Percentiles rank a stretch among this genome's conserved stretches.
Evolutionary conservation across 2,888 invertebrate species (phyloP).

Genomic region (Amphipoea lucens): DNA sequence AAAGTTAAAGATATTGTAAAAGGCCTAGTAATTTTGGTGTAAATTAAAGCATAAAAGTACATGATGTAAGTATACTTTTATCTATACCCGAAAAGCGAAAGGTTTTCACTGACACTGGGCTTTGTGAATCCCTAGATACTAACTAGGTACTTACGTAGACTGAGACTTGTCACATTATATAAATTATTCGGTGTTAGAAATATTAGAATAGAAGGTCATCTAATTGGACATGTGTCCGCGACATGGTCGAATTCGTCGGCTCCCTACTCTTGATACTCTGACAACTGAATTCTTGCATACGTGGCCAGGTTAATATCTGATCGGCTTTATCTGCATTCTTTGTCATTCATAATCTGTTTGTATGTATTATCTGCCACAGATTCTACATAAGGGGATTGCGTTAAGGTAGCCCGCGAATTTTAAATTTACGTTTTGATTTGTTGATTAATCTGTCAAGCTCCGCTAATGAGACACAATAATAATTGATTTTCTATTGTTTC

Average conservation of each 20-base stretch:
- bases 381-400: neutral
- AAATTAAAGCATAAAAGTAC: neutral
- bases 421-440: no score
- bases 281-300: neutral
- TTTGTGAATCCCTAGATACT: neutral
- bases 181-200: conserved; percentile 21
- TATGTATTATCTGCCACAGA: neutral
- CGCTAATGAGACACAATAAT: no score
- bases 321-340: neutral
- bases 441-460: no score
- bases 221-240: conserved; percentile 13
- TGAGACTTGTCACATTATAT: neutral
- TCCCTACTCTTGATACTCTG: neutral
- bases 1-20: neutral
- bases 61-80: neutral
- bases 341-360: neutral
- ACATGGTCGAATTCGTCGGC: neutral
- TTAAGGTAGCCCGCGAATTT: no score
- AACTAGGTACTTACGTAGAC: neutral
- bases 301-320: neutral
- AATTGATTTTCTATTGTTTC: no score
- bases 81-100: neutral
- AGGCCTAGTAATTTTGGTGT: neutral
- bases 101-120: neutral
- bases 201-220: conserved; percentile 23